Base-by-base conservation (phyloP, 2,888 invertebrate genomes). In the Dolichomitus sp. region DNA sequence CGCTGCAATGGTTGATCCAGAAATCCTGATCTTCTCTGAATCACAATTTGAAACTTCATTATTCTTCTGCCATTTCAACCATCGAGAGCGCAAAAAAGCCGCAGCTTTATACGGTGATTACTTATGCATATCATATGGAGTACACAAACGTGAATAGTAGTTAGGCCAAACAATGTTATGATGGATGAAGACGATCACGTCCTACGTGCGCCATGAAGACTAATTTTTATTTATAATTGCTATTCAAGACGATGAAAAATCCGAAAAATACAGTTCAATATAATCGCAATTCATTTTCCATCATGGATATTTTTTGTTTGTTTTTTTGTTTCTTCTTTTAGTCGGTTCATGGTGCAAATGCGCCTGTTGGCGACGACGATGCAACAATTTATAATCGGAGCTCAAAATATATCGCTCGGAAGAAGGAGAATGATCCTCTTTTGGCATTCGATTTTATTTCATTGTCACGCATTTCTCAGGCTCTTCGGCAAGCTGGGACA, bases 81-180 rank as follows among this genome's bases (percentile, higher is more conserved):
- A 66, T 52, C 77, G 48, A 54, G 70, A 79, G 78, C 78, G 48
- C 19, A 17, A 69, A 42, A 45, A 59, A 75, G 73, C 48, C 69
- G 63, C 45, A 23, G n/a, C 61, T 77, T 40, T 57, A 50, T 68
- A 75, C 48, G 48, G 45, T 68, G 30, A 42, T 76, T 76, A 50
- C 40, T 63, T 75, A 79, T 70, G 70, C 65, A 82, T 54, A 72
- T 48, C 57, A 65, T 82, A 79, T 70, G 81, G 61, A 81, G 78
- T 81, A 81, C 80, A 84, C 74, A 84, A 81, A 86, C 75, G 81
- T 86, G 85, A 85, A 84, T 86, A 81, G 80, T 86, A 81, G 65
- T 85, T 86, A 86, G 86, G 86, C 86, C 86, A 86, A 86, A 86
- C 85, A 80, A 85, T 80, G 76, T 61, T 59, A 69, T 40, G 69